phyloP scores from a whole-genome alignment of 2,113 vertebrate species.

The Centropus unirufus region DNA sequence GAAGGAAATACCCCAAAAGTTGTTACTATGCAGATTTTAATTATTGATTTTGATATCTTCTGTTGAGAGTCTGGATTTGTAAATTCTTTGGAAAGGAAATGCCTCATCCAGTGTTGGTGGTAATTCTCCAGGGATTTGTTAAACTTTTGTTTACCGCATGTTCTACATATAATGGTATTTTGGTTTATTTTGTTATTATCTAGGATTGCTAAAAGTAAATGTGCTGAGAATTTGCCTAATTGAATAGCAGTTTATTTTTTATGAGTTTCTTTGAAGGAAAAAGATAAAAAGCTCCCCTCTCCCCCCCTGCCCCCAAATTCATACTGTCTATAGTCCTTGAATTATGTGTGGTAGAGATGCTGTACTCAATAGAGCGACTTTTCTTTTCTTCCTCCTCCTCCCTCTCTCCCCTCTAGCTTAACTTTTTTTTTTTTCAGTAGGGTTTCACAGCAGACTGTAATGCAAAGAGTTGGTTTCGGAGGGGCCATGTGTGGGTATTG shows the following conservation, averaged over 20 bases:
- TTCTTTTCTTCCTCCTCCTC: background rate
- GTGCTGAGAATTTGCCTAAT: conserved; percentile 48
- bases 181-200: conserved; percentile 44
- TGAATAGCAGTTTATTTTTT: conserved; percentile 54
- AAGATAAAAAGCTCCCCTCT: background rate
- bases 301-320: background rate
- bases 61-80: background rate
- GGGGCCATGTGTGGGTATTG: background rate
- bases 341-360: conserved; percentile 55
- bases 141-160: conserved; percentile 30
- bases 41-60: conserved; percentile 30
- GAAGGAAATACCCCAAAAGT: background rate
- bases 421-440: background rate
- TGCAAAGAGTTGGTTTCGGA: background rate
- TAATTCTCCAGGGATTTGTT: conserved; percentile 33
- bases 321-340: background rate
- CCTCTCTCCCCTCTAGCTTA: background rate
- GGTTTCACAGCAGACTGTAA: background rate
- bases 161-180: background rate
- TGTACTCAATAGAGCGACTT: conserved; percentile 39
- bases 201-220: conserved; percentile 48
- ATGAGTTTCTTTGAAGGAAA: conserved; percentile 14
- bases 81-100: conserved; percentile 19
- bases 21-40: background rate
- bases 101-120: background rate